A percentile compares a stretch with the other conserved stretches of the same genome.
phyloP scores from a whole-genome alignment of 2,113 vertebrate genomes.

The Nipponia nippon region DNA sequence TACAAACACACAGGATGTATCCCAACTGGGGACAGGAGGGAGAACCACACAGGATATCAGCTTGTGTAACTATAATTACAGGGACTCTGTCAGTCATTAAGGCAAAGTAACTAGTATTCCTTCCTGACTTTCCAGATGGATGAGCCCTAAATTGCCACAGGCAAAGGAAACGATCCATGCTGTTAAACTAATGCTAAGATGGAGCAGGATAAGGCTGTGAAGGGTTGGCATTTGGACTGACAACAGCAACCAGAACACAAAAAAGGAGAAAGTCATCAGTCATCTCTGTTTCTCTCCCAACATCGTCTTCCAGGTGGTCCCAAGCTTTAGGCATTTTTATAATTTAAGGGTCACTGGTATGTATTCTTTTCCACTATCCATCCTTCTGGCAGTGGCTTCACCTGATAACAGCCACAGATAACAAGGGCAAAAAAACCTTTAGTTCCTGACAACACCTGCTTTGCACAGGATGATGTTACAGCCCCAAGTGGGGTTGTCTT shows the following conservation, averaged over 20 bases:
- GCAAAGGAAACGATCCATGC: slow-evolving; percentile 18
- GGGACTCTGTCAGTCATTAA: slow-evolving; percentile 50
- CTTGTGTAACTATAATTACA: slow-evolving; percentile 27
- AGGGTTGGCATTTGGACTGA: not conserved
- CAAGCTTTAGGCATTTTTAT: not conserved
- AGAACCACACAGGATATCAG: not conserved
- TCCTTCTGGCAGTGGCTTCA: not conserved
- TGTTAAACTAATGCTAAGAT: slow-evolving; percentile 18
- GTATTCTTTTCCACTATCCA: not conserved
- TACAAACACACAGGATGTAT: slow-evolving; percentile 8
- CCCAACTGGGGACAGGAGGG: not conserved
- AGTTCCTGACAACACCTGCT: slow-evolving; percentile 19
- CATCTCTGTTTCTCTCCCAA: not conserved
- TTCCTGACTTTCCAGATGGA: slow-evolving; percentile 55
- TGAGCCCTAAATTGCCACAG: slow-evolving; percentile 37
- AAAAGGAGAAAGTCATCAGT: not conserved
- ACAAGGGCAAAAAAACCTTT: not conserved
- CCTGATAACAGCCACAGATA: slow-evolving; percentile 25
- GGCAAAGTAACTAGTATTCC: not conserved
- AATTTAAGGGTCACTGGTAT: slow-evolving; percentile 9
- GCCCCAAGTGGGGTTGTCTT: not conserved
- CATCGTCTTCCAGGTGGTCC: slow-evolving; percentile 47
- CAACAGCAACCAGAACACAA: slow-evolving; percentile 2
- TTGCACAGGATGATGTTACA: not conserved
- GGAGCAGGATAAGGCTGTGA: slow-evolving; percentile 15